These are phyloP conservation scores for Corydoras maculifer DNA, from an alignment of 2,113 vertebrate species.

Conservation along the genomic window DNA sequence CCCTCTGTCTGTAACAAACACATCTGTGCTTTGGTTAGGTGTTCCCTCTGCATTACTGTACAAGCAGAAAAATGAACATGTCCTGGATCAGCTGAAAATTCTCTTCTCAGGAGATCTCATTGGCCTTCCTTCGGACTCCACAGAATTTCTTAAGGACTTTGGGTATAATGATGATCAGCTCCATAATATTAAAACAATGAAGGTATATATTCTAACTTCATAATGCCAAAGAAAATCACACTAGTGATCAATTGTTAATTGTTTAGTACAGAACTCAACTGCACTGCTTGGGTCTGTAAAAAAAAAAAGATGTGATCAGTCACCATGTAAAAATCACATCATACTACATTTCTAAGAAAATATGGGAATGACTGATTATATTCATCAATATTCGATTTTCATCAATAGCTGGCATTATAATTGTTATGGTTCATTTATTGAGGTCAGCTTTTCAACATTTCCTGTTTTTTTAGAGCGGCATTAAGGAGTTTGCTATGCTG, in stretches of 20 bases:
- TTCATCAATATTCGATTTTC: neutral
- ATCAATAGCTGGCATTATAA: too few relatives aligned
- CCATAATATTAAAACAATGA: constrained; percentile 45
- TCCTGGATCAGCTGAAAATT: constrained; percentile 47
- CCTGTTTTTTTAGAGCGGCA: constrained; percentile 48
- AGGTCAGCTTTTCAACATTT: neutral
- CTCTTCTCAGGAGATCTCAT: constrained; percentile 57
- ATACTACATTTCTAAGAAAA: too few relatives aligned
- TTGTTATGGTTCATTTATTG: too few relatives aligned
- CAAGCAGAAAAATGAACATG: constrained; percentile 49
- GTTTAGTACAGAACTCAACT: neutral
- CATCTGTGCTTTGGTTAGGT: constrained; percentile 41
- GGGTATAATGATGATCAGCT: constrained; percentile 52
- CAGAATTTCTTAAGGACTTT: constrained; percentile 49
- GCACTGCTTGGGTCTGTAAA: too few relatives aligned
- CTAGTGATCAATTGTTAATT: neutral
- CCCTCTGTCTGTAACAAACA: too few relatives aligned
- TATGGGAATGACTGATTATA: constrained; percentile 5
- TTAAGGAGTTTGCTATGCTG: constrained; percentile 61
- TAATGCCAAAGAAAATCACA: neutral
- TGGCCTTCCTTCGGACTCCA: constrained; percentile 51
- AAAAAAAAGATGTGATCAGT: too few relatives aligned
- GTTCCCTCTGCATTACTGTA: constrained; percentile 58
- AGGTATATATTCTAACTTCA: constrained; percentile 41
- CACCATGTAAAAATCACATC: too few relatives aligned